Percentiles rank a stretch among this genome's conserved stretches.
Conservation (phyloP, 2,888 invertebrate genomes). For the Volucella inanis region DNA sequence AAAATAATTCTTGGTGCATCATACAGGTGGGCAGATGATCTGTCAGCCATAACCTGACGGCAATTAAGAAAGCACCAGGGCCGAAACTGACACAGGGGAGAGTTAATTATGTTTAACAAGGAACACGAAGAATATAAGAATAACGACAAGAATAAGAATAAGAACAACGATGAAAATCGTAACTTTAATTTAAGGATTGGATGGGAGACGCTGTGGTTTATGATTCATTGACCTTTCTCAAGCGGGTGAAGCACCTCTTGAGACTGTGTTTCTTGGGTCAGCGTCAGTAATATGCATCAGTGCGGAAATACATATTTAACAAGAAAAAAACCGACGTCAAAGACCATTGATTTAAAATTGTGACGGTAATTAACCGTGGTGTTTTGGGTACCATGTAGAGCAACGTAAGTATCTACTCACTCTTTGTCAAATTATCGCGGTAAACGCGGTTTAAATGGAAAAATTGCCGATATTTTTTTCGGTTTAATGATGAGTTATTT, state of each 20-base stretch:
- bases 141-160: slow-evolving; percentile 5
- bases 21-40: slow-evolving; percentile 57
- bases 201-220: slow-evolving; percentile 41
- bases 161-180: slow-evolving; percentile 26
- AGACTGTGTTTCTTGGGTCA: slow-evolving; percentile 25
- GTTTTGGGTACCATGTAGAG: not conserved
- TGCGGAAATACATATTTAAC: slow-evolving; percentile 6
- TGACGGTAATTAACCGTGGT: slow-evolving; percentile 36
- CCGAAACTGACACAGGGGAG: slow-evolving; percentile 67
- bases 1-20: slow-evolving; percentile 59
- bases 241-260: slow-evolving; percentile 39
- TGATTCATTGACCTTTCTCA: slow-evolving; percentile 58
- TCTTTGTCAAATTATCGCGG: slow-evolving; percentile 39
- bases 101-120: slow-evolving; percentile 48
- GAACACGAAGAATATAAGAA: no score
- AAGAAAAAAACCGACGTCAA: not conserved
- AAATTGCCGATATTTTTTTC: not conserved
- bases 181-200: slow-evolving; percentile 28
- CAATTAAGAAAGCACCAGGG: slow-evolving; percentile 61
- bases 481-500: not conserved
- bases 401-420: slow-evolving; percentile 6
- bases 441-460: not conserved
- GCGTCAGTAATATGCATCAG: slow-evolving; percentile 5
- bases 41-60: slow-evolving; percentile 66
- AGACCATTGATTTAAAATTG: slow-evolving; percentile 13